Evolutionary conservation across 2,888 invertebrate species (phyloP).

Genomic region (Cantharis rufa): DNA sequence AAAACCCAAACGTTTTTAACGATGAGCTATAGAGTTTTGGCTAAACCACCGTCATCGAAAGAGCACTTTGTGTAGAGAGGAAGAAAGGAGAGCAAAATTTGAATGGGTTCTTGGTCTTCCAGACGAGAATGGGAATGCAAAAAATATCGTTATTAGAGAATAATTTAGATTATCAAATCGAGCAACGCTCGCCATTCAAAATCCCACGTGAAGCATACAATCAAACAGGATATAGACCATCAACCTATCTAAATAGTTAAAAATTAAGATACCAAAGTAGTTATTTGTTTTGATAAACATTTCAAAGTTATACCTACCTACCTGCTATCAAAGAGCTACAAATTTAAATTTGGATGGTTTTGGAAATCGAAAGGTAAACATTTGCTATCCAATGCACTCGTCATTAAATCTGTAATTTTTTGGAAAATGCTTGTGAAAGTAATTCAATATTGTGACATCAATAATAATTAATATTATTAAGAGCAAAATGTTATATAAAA

Average conservation of each 20-base stretch:
- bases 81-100: neutral
- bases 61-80: too few species aligned
- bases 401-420: neutral
- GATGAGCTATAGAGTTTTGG: neutral
- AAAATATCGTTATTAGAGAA: neutral
- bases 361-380: neutral
- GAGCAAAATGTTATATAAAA: constrained; percentile 37
- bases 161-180: neutral
- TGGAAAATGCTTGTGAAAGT: neutral
- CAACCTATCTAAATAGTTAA: neutral
- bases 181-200: neutral
- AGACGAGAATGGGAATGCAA: neutral
- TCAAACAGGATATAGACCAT: neutral
- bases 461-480: constrained; percentile 30
- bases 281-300: neutral
- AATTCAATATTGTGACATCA: constrained; percentile 28
- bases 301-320: neutral
- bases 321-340: neutral
- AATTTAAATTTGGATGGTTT: neutral
- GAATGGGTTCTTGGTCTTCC: neutral
- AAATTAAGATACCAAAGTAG: neutral
- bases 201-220: neutral
- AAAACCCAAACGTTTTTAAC: neutral
- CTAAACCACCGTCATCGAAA: too few species aligned
- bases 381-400: neutral